A percentile compares a stretch with the other conserved stretches of the same genome.
Conservation (phyloP, 2,113 vertebrate genomes). For the Puma concolor region DNA sequence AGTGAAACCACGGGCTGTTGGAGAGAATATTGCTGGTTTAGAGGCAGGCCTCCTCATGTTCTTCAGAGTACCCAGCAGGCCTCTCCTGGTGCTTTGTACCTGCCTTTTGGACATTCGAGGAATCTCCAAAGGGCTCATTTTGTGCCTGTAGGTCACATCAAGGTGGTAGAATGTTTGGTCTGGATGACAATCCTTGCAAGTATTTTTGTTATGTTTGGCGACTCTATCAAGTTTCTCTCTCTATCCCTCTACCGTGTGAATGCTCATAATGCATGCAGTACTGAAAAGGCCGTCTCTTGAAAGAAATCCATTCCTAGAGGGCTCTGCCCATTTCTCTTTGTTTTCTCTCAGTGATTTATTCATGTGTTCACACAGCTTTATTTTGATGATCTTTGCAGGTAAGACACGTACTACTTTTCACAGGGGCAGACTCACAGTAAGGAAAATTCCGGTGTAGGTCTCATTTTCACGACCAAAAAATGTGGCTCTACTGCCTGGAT, state of each 20-base stretch:
- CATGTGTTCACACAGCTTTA: neutral
- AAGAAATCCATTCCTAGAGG: neutral
- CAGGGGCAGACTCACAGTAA: neutral
- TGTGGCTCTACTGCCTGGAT: slow-evolving; percentile 42
- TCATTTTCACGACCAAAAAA: slow-evolving; percentile 17
- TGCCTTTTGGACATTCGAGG: neutral
- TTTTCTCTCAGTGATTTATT: neutral
- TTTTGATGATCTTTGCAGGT: neutral
- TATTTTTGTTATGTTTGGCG: neutral
- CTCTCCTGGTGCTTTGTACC: neutral
- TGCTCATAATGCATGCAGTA: neutral
- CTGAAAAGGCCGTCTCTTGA: neutral
- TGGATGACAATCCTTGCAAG: slow-evolving; percentile 25
- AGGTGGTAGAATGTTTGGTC: neutral
- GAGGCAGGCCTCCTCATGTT: neutral
- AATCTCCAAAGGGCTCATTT: neutral
- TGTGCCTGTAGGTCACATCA: neutral
- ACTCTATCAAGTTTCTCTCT: slow-evolving; percentile 12
- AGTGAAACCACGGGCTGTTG: neutral
- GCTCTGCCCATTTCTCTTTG: neutral
- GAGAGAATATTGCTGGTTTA: neutral
- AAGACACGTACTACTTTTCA: neutral
- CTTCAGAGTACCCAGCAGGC: neutral
- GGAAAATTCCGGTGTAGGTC: neutral
- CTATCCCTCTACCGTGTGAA: neutral